A percentile compares a stretch with the other conserved stretches of the same genome.
Evolutionary conservation across 2,797 vertebrate genomes (phyloP).

Genomic region (Eulemur coronatus): DNA sequence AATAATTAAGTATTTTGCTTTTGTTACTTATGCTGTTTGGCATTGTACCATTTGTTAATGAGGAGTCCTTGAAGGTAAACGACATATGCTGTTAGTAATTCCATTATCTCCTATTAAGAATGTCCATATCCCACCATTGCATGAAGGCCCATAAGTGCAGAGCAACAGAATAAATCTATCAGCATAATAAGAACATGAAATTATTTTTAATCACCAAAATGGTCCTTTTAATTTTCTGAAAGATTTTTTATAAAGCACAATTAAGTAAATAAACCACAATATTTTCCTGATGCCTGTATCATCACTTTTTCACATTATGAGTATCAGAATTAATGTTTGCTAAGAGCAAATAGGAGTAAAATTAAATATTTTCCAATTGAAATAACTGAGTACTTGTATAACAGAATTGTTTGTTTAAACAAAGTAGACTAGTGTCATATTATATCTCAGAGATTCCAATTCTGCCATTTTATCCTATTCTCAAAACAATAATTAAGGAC

Average conservation of each 20-base stretch:
- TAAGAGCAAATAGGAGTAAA: slow-evolving; percentile 77
- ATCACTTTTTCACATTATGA: slow-evolving; percentile 60
- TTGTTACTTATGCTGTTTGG: neutral
- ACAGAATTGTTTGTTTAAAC: slow-evolving; percentile 77
- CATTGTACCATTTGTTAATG: neutral
- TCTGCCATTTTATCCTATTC: neutral
- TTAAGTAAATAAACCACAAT: slow-evolving; percentile 66
- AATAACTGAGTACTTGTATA: slow-evolving; percentile 77
- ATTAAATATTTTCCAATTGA: slow-evolving; percentile 80
- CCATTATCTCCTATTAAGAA: neutral
- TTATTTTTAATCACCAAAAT: slow-evolving; percentile 56
- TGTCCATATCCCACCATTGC: slow-evolving; percentile 4
- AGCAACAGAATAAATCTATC: neutral
- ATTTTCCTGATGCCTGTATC: slow-evolving; percentile 61
- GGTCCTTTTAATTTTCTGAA: slow-evolving; percentile 58
- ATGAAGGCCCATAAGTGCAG: neutral
- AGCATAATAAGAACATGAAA: slow-evolving; percentile 63
- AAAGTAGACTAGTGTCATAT: slow-evolving; percentile 41
- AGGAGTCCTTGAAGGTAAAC: neutral
- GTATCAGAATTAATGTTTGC: slow-evolving; percentile 77
- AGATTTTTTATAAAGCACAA: slow-evolving; percentile 5
- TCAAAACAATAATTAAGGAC: slow-evolving; percentile 28
- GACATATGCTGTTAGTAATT: neutral
- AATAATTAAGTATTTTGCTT: neutral
- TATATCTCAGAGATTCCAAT: neutral